These are phyloP conservation scores for Lasioglossum zephyrum DNA, from an alignment of 2,888 invertebrate species.

Conservation along the genomic window DNA sequence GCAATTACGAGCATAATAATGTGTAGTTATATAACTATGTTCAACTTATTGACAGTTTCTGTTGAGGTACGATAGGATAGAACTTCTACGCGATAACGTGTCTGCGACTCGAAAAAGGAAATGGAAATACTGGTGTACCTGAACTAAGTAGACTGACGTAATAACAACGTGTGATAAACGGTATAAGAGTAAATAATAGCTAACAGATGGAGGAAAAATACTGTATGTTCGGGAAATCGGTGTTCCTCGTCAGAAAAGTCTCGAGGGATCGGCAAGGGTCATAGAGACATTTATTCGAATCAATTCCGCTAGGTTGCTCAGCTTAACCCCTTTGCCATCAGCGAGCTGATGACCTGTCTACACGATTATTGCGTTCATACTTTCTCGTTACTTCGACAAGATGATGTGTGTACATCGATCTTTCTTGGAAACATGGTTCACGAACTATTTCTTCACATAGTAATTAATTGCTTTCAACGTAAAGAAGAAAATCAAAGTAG, in stretches of 20 bases:
- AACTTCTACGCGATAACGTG: not conserved
- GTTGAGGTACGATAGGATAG: too few relatives aligned
- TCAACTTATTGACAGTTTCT: slow-evolving; percentile 9
- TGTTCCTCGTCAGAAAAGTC: slow-evolving; percentile 48
- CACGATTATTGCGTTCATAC: slow-evolving; percentile 44
- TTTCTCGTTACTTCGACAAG: not conserved
- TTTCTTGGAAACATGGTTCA: not conserved
- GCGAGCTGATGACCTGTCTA: slow-evolving; percentile 47
- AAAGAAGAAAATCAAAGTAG: not conserved
- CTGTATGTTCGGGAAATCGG: slow-evolving; percentile 19
- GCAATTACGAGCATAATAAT: slow-evolving; percentile 2
- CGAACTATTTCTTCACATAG: not conserved
- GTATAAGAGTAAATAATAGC: not conserved
- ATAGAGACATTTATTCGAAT: slow-evolving; percentile 75
- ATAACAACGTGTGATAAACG: not conserved
- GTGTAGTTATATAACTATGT: slow-evolving; percentile 43
- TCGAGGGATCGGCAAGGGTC: slow-evolving; percentile 38
- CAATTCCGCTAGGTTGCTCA: slow-evolving; percentile 72
- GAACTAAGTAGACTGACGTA: not conserved
- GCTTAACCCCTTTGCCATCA: slow-evolving; percentile 61
- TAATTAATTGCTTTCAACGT: not conserved
- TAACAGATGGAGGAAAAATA: slow-evolving; percentile 27
- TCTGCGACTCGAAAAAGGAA: not conserved
- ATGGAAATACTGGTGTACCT: not conserved
- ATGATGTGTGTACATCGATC: not conserved